Evolutionary conservation across 2,888 invertebrate species (phyloP), one percentile per base, ranked within the genome.

Genomic region (Beris morrisii): DNA sequence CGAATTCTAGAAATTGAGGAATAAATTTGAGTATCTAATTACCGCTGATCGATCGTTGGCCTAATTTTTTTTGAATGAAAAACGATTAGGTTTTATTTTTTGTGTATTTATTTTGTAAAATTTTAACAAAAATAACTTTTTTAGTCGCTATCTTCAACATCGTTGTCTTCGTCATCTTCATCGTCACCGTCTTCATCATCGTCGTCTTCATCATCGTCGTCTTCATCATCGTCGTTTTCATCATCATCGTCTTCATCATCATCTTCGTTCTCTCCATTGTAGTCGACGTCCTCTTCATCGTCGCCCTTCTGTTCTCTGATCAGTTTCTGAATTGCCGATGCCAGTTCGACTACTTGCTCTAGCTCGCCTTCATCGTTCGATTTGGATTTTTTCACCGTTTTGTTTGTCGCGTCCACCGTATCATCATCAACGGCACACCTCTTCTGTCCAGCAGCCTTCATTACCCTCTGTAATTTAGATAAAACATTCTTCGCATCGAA

Each of bases 381-480:
- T 22, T 22, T 22, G 3, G 3, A 22, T 22, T 22, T 22, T 3
- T 38, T 38, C 31, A 11, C n/a, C 4, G 9, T 13, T 7, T 4
- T 38, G 22, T 22, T 38, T 22, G 11, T 9, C 53, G 5, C 9
- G n/a, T 22, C 53, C 22, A 3, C 22, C 1, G 5, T 84, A 31
- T 88, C 86, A 69, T 83, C 82, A 3, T 22, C 22, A 22, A 88
- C 85, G 64, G 77, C 79, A 1, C 88, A 87, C 69, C 74, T 79
- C 52, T 81, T 78, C 28, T 89, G 89, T 11, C 86, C 83, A 38
- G 89, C 78, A 75, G 88, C 80, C 83, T 70, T 79, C 83, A 28
- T 80, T 81, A 72, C 74, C 80, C 32, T 84, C 75, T 74, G 77
- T 76, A 77, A 84, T 84, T 75, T 85, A 59, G 75, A 73, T 59